Evolutionary conservation across 2,113 vertebrate genomes (phyloP).

Genomic region (Lophochroa leadbeateri): DNA sequence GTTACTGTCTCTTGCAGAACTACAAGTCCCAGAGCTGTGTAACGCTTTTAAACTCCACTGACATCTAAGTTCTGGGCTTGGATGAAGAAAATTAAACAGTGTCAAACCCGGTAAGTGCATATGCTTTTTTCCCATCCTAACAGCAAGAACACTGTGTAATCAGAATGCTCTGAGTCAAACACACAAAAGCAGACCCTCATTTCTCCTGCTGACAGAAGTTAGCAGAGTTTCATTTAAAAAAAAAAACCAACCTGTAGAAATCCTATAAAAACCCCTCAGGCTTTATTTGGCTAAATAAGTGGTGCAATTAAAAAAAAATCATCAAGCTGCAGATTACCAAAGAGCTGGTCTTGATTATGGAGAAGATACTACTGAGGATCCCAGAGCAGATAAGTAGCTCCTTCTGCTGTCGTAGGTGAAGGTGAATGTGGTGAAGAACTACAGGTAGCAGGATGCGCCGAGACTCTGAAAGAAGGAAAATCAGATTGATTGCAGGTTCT

Average conservation of each 20-base stretch:
- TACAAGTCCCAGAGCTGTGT: background rate
- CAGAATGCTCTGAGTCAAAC: slow-evolving; percentile 46
- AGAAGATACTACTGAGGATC: slow-evolving; percentile 97
- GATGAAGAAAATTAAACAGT: slow-evolving; percentile 30
- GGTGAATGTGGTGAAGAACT: slow-evolving; percentile 96
- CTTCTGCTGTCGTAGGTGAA: slow-evolving; percentile 96
- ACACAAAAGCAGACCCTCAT: slow-evolving; percentile 13
- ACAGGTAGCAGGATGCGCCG: slow-evolving; percentile 94
- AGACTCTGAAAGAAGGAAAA: slow-evolving; percentile 83
- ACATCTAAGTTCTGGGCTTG: slow-evolving; percentile 8
- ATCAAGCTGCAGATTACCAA: slow-evolving; percentile 69
- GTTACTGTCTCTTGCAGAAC: slow-evolving; percentile 35
- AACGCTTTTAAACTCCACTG: slow-evolving; percentile 24
- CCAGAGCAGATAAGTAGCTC: slow-evolving; percentile 97
- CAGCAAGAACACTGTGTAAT: slow-evolving; percentile 8
- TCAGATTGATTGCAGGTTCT: background rate
- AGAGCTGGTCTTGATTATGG: slow-evolving; percentile 88
- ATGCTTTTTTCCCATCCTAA: background rate
- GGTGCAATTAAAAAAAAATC: background rate
- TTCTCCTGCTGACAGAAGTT: slow-evolving; percentile 33
- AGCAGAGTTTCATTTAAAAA: background rate
- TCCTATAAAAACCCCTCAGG: background rate
- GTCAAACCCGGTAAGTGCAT: background rate
- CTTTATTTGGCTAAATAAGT: background rate
- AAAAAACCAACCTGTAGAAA: background rate